Evolutionary conservation across 1,140 invertebrate species (phyloP).

Genomic region (Lordiphosa stackelbergi): DNA sequence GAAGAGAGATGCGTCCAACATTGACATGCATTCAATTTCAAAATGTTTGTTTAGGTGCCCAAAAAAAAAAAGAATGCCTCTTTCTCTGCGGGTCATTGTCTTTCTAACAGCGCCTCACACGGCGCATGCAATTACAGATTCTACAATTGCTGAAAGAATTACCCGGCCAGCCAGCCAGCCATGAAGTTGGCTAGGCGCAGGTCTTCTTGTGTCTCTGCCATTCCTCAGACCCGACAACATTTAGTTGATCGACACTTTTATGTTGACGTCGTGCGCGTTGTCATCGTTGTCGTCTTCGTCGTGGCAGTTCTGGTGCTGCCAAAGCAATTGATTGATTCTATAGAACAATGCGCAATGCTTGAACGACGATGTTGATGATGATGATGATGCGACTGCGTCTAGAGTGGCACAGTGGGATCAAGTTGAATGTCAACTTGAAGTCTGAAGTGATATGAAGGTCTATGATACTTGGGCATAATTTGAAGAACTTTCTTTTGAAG

Average conservation of each 20-base stretch:
- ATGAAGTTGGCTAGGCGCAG: no score
- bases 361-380: conserved; percentile 27
- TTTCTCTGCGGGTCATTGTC: conserved; percentile 1
- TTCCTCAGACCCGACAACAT: conserved; percentile 47
- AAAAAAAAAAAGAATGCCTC: conserved; percentile 12
- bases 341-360: conserved; percentile 61
- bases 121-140: conserved; percentile 68
- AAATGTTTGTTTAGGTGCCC: conserved; percentile 59
- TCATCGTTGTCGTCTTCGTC: conserved; percentile 58
- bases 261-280: conserved; percentile 74
- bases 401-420: conserved; percentile 28
- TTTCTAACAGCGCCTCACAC: conserved; percentile 12
- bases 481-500: no score
- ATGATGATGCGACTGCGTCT: conserved; percentile 7
- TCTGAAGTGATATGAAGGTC: no score
- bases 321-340: conserved; percentile 70
- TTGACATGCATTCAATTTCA: conserved; percentile 64
- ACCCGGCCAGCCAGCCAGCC: conserved; percentile 49
- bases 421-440: background rate
- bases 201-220: conserved; percentile 3
- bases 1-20: conserved; percentile 41
- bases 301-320: conserved; percentile 68
- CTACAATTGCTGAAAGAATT: conserved; percentile 58
- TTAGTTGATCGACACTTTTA: conserved; percentile 75
- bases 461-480: no score